Evolutionary conservation across 2,113 vertebrate genomes (phyloP), one percentile per base, ranked within the genome.

Genomic region (Fukomys damarensis): DNA sequence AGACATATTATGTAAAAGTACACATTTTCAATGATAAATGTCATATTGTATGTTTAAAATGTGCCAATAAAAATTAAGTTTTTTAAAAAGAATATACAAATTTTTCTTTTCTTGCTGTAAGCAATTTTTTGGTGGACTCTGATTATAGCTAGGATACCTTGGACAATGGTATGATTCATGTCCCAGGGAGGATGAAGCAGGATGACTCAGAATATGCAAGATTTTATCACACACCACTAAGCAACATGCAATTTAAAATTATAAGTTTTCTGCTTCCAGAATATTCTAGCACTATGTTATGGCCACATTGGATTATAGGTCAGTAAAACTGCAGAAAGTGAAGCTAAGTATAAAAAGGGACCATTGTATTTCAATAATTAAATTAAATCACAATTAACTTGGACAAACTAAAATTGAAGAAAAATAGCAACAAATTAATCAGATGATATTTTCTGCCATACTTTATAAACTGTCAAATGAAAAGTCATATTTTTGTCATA

Each of bases 361-460:
- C 24, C 41, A 58, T 3, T 82, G 28, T 46, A n/a, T 82, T 43
- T 20, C 54, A 66, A 82, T 19, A 90, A 35, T 59, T 82, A 96
- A 79, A 56, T 26, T 68, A 91, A 94, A 82, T 38, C 20, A 83
- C 76, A 70, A 63, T 49, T 90, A 96, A 54, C 32, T 43, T 26
- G 30, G 13, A 3, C 32, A 65, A 84, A 79, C 38, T 84, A 61
- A 95, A 70, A 26, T 49, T 82, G 26, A 77, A 79, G 61, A 58
- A 43, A 92, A 89, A 86, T 41, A 52, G 17, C 77, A 86, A 77
- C 1, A n/a, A 52, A 79, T 65, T 77, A 49, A 77, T 49, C 30
- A 49, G 13, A 76, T 46, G 7, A 6, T 9, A 80, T 80, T 88
- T 6, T 49, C 46, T 70, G 38, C 10, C 2, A 24, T 6, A 52